These are phyloP conservation scores for Habrosyne pyritoides DNA, from an alignment of 2,888 invertebrate genomes.

Conservation along the genomic window DNA sequence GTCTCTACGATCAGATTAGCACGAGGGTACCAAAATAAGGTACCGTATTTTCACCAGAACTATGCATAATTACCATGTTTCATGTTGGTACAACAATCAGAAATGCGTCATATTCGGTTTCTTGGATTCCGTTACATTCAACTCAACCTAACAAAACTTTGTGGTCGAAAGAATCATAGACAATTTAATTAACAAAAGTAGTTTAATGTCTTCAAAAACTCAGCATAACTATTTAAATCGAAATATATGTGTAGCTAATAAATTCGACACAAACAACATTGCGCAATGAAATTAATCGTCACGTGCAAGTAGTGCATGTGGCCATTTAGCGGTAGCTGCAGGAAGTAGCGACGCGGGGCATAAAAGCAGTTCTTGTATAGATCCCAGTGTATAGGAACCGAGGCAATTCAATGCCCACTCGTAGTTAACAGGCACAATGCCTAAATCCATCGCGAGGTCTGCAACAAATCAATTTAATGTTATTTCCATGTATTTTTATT, in stretches of 20 bases:
- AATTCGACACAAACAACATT: neutral
- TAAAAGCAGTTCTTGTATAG: conserved; percentile 60
- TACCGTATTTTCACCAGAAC: too few relatives aligned
- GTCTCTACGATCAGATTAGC: too few relatives aligned
- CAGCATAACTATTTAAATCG: too few relatives aligned
- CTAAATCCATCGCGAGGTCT: conserved; percentile 67
- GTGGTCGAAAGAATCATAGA: too few relatives aligned
- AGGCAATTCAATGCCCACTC: conserved; percentile 79
- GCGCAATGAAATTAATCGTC: conserved; percentile 46
- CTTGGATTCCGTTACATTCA: too few relatives aligned
- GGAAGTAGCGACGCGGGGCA: conserved; percentile 61
- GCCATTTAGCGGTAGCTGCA: conserved; percentile 52
- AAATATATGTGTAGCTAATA: neutral
- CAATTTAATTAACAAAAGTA: too few relatives aligned
- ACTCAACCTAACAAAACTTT: too few relatives aligned
- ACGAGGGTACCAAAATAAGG: too few relatives aligned
- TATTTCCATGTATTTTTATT: neutral
- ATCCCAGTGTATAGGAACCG: conserved; percentile 59
- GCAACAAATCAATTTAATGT: conserved; percentile 31
- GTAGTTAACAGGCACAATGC: conserved; percentile 72
- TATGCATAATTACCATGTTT: too few relatives aligned
- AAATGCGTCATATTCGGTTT: too few relatives aligned
- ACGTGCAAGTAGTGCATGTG: conserved; percentile 44
- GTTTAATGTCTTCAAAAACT: too few relatives aligned
- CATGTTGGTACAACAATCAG: too few relatives aligned